Percentiles rank a stretch among this genome's conserved stretches.
Conservation (phyloP, 1,140 invertebrate species). For the Oscheius sp. region DNA sequence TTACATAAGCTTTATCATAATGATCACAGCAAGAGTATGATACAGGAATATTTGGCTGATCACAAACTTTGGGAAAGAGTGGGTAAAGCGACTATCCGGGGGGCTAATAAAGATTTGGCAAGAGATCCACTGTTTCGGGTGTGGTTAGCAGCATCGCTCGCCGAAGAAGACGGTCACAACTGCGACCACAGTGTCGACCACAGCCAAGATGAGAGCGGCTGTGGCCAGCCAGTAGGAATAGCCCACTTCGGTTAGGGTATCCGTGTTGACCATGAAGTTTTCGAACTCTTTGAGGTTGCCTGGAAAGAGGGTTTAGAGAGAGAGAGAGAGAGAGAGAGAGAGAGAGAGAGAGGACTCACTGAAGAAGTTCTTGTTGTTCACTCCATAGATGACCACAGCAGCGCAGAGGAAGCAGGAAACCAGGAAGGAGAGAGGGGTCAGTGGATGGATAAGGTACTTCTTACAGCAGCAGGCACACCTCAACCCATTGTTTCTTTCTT, state of each 20-base stretch:
- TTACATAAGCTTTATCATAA: too few relatives aligned
- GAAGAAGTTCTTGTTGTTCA: neutral
- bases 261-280: too few relatives aligned
- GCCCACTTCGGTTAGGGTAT: neutral
- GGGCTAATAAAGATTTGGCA: too few relatives aligned
- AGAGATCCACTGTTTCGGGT: neutral
- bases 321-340: too few relatives aligned
- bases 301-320: neutral
- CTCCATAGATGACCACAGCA: slow-evolving; percentile 21
- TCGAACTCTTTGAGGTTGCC: too few relatives aligned
- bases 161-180: slow-evolving; percentile 5
- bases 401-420: neutral
- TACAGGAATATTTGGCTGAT: too few relatives aligned
- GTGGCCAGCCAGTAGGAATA: neutral
- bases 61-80: neutral
- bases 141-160: neutral
- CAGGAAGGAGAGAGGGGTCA: slow-evolving; percentile 14
- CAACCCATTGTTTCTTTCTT: too few relatives aligned
- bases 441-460: slow-evolving; percentile 27
- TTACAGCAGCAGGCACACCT: slow-evolving; percentile 31
- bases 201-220: neutral
- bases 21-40: too few relatives aligned
- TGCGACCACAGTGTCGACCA: neutral
- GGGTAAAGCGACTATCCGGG: neutral
- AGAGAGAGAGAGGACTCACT: too few relatives aligned